A percentile compares a stretch with the other conserved stretches of the same genome.
Evolutionary conservation across 2,888 invertebrate genomes (phyloP).

Genomic region (Mimachlamys varia): DNA sequence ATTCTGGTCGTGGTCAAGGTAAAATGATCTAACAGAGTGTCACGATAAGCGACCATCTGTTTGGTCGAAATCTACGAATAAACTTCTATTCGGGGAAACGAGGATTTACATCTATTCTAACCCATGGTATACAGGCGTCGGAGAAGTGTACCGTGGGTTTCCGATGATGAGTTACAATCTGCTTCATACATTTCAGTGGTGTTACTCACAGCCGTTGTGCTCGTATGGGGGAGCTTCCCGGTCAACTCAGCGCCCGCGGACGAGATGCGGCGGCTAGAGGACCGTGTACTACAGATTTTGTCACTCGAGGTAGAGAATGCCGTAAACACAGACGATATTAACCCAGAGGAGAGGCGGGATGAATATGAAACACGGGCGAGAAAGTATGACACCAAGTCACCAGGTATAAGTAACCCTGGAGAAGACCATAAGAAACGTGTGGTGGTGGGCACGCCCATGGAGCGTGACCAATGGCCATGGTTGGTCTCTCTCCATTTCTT

Average conservation of each 20-base stretch:
- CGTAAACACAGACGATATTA: not conserved
- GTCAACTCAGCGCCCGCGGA: not conserved
- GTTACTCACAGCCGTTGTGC: not conserved
- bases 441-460: conserved; percentile 57
- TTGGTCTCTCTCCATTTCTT: conserved; percentile 63
- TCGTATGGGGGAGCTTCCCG: not conserved
- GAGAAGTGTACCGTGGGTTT: no score
- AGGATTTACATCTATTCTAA: no score
- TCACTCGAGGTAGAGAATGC: not conserved
- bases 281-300: not conserved
- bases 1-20: no score
- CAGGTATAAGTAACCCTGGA: not conserved
- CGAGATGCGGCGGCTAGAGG: not conserved
- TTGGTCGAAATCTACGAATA: no score
- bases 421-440: conserved; percentile 46
- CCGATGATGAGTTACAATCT: no score
- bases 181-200: not conserved
- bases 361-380: not conserved
- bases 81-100: no score
- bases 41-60: no score
- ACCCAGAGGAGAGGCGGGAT: not conserved
- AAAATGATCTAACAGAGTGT: no score
- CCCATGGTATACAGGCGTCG: no score
- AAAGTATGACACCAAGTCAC: no score
- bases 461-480: conserved; percentile 62